Percentiles rank a stretch among this genome's conserved stretches.
phyloP scores from a whole-genome alignment of 2,113 vertebrate genomes.

The Grammomys dolichurus region DNA sequence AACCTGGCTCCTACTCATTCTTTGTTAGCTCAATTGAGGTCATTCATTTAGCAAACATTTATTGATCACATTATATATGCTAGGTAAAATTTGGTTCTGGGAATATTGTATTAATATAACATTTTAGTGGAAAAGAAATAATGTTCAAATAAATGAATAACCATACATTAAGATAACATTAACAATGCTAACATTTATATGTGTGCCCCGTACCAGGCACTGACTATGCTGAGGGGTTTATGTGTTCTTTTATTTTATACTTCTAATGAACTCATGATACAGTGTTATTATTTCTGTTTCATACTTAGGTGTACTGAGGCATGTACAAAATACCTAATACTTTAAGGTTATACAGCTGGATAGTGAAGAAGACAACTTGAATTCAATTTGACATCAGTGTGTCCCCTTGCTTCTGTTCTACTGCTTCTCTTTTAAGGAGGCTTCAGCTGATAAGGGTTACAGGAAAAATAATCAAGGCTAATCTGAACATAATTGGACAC shows the following conservation, averaged over 20 bases:
- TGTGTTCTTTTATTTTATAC: constrained; percentile 30
- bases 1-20: not conserved
- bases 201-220: not conserved
- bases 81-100: not conserved
- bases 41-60: not conserved
- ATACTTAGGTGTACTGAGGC: constrained; percentile 15
- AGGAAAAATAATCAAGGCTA: constrained; percentile 2
- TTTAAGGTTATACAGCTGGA: not conserved
- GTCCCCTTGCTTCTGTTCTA: constrained; percentile 10
- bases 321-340: constrained; percentile 26
- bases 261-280: not conserved
- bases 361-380: constrained; percentile 20
- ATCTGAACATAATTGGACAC: not conserved
- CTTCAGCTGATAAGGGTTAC: not conserved
- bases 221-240: not conserved
- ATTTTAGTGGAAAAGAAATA: constrained; percentile 50
- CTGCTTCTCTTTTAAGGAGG: constrained; percentile 40
- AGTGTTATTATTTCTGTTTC: constrained; percentile 40
- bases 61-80: not conserved
- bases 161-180: constrained; percentile 16
- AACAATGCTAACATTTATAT: constrained; percentile 21
- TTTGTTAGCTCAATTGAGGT: not conserved
- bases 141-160: constrained; percentile 9
- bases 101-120: not conserved
- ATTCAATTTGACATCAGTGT: not conserved